Conservation (phyloP, 1,140 invertebrate genomes). For the Palaemon carinicauda region DNA sequence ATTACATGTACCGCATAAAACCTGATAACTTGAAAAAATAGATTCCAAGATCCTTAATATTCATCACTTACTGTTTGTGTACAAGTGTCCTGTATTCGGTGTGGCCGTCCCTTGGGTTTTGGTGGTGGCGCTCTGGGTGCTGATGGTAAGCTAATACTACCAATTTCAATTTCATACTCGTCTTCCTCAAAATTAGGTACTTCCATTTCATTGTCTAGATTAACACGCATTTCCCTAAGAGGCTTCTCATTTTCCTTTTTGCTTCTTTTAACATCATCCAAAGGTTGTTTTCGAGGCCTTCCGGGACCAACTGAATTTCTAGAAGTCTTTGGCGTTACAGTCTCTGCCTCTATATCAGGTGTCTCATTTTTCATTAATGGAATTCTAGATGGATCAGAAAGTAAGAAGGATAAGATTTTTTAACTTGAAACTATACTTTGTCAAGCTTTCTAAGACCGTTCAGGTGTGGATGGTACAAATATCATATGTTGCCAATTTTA, state of each 20-base stretch:
- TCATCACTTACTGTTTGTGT: slow-evolving; percentile 34
- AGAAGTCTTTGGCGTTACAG: no score
- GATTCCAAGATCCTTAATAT: no score
- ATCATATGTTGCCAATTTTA: no score
- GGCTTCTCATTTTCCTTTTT: slow-evolving; percentile 31
- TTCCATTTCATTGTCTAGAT: background rate
- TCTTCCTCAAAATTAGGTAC: background rate
- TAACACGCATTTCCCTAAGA: background rate
- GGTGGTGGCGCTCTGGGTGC: slow-evolving; percentile 18
- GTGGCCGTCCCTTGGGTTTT: slow-evolving; percentile 37
- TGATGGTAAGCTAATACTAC: slow-evolving; percentile 28
- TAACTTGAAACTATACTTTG: no score
- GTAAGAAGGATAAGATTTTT: no score
- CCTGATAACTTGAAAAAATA: no score
- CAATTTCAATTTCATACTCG: slow-evolving; percentile 20
- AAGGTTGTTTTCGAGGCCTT: background rate
- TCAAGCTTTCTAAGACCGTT: no score
- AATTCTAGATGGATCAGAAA: background rate
- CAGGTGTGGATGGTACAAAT: no score
- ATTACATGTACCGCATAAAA: no score
- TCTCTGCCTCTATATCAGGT: background rate
- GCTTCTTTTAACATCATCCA: background rate
- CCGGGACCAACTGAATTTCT: no score
- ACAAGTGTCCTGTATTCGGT: slow-evolving; percentile 29
- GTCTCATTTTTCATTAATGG: slow-evolving; percentile 32